Evolutionary conservation across 2,113 vertebrate species (phyloP), one percentile per base, ranked within the genome.

Genomic region (Thymallus thymallus): DNA sequence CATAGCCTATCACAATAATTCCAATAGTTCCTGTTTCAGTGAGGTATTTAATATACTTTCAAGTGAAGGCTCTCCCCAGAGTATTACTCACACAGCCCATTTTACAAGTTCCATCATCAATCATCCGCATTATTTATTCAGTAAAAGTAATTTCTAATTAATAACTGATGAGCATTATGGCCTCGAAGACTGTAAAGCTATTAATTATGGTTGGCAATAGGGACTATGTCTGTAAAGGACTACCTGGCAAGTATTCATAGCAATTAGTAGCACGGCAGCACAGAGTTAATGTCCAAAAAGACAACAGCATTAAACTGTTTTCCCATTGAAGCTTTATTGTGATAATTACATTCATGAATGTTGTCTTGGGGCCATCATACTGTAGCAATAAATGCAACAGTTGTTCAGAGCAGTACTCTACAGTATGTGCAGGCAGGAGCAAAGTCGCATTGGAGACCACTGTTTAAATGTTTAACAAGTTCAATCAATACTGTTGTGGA

Each of bases 131-230:
- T 98, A 98, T 99, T 99, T 99, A 98, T 98, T 97, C 95, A 97
- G 95, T 91, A 93, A 97, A 97, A 96, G 95, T 95, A 97, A 98
- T 96, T 98, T 95, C 95, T 98, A 98, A 98, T 99, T 99, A 99
- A 99, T 99, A 98, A 98, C 98, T 98, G 96, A 99, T 99, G 96
- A 97, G 95, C 96, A 95, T 98, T 97, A 96, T 96, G 96, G 96
- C 96, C 96, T 97, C 92, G 91, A 96, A 96, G 94, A 93, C 93
- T 94, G 93, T 93, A 95, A 94, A 91, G 92, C 95, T 94, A 98
- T 98, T 97, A 95, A 98, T 98, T 98, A 97, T 89, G 79, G 90
- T 83, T 93, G 95, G 94, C 95, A 94, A 94, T 90, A 86, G 94
- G 93, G 94, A 95, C 94, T 94, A 92, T 92, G 84, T 81, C 13